Conservation (phyloP, 2,113 vertebrate species). For the Prunella himalayana region DNA sequence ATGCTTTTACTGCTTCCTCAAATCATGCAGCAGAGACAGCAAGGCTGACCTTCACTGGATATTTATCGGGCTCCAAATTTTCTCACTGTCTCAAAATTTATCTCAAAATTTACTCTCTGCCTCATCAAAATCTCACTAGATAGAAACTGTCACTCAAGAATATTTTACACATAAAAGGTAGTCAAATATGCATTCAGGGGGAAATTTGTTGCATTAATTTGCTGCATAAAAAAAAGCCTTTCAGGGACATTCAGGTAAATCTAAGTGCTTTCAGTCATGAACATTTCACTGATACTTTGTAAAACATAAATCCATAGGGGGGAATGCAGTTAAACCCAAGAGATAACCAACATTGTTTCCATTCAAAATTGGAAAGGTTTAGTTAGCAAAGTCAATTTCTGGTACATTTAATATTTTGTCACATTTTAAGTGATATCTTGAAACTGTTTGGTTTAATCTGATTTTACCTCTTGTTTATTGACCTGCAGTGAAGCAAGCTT, state of each 20-base stretch:
- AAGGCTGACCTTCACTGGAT: background rate
- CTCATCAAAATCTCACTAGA: background rate
- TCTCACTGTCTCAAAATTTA: background rate
- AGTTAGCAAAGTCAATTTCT: background rate
- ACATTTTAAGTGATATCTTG: background rate
- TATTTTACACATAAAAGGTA: background rate
- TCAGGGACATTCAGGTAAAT: background rate
- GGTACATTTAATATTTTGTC: background rate
- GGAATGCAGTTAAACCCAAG: background rate
- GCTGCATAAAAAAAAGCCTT: background rate
- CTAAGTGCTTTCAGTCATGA: background rate
- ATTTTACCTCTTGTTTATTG: background rate
- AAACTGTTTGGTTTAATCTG: background rate
- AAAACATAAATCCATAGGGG: background rate
- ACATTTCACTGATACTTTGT: background rate
- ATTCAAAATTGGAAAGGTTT: background rate
- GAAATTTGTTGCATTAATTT: background rate
- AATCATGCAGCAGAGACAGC: background rate
- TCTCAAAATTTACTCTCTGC: background rate
- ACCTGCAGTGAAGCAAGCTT: background rate
- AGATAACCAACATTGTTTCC: background rate
- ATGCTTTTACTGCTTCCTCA: background rate
- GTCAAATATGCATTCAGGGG: background rate
- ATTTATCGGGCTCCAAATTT: background rate
- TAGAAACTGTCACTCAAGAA: background rate